Percentiles rank a stretch among this genome's conserved stretches.
Evolutionary conservation across 2,888 invertebrate species (phyloP).

Genomic region (Esperia sulphurella): DNA sequence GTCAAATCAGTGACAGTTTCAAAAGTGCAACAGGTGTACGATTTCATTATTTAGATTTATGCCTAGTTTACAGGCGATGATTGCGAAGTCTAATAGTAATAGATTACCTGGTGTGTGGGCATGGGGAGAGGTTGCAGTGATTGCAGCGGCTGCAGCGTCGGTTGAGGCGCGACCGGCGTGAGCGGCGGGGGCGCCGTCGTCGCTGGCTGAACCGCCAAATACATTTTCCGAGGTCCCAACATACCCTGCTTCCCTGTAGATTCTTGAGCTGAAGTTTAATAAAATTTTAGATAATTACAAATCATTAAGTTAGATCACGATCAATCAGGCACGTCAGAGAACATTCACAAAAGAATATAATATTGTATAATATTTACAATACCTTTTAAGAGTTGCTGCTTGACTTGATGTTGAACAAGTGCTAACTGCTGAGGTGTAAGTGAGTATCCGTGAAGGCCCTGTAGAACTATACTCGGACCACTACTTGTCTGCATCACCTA

Average conservation of each 20-base stretch:
- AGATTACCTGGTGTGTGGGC: constrained; percentile 75
- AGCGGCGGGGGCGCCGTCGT: constrained; percentile 56
- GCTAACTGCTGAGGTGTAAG: constrained; percentile 90
- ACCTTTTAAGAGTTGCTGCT: constrained; percentile 93
- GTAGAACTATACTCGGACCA: constrained; percentile 91
- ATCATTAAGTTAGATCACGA: too few species aligned
- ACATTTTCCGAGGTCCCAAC: constrained; percentile 91
- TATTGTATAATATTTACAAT: constrained; percentile 4
- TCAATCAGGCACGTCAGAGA: background rate
- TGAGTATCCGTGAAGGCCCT: constrained; percentile 90
- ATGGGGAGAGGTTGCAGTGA: constrained; percentile 58
- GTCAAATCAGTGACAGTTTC: too few species aligned
- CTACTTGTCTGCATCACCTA: constrained; percentile 89
- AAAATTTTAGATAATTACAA: too few species aligned
- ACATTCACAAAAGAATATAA: background rate
- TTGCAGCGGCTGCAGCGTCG: constrained; percentile 37
- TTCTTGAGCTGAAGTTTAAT: constrained; percentile 85
- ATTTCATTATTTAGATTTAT: background rate
- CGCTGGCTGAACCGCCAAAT: constrained; percentile 90
- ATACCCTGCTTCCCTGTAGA: constrained; percentile 91
- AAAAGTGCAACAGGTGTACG: background rate
- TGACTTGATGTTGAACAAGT: constrained; percentile 92
- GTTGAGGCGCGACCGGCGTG: constrained; percentile 37
- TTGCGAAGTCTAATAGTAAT: constrained; percentile 52
- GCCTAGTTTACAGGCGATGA: background rate